Evolutionary conservation across 2,113 vertebrate species (phyloP).

Genomic region (Anthoscopus minutus): DNA sequence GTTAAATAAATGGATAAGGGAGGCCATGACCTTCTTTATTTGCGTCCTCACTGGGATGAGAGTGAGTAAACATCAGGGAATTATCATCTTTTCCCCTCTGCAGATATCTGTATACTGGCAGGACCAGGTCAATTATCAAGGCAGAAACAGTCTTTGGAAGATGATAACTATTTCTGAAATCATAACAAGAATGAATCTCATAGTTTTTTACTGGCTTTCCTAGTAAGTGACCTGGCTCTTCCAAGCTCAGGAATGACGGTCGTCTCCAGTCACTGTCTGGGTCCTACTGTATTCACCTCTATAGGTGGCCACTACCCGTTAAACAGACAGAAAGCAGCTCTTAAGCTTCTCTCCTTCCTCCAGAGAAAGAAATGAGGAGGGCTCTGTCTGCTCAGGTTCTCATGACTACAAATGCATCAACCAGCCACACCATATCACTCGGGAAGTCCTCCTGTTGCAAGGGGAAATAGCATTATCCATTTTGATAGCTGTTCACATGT

Average conservation of each 20-base stretch:
- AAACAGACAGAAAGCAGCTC: not conserved
- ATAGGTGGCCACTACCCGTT: not conserved
- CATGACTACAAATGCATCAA: not conserved
- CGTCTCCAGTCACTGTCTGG: not conserved
- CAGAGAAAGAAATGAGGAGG: not conserved
- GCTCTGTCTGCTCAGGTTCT: not conserved
- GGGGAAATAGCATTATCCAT: not conserved
- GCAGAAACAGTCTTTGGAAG: constrained; percentile 4
- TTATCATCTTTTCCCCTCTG: not conserved
- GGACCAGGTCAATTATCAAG: not conserved
- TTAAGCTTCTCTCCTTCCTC: not conserved
- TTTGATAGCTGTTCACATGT: constrained; percentile 37
- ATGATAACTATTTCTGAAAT: not conserved
- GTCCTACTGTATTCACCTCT: not conserved
- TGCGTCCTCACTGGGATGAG: not conserved
- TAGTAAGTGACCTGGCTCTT: not conserved
- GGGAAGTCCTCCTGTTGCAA: not conserved
- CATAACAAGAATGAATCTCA: not conserved
- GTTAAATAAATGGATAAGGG: not conserved
- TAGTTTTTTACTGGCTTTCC: not conserved
- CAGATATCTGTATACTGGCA: not conserved
- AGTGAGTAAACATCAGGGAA: not conserved
- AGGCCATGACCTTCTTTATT: not conserved
- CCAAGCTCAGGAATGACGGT: not conserved
- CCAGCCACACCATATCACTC: not conserved